These are phyloP conservation scores for Scaptomyza polygonia DNA, from an alignment of 2,888 invertebrate species.

Conservation along the genomic window DNA sequence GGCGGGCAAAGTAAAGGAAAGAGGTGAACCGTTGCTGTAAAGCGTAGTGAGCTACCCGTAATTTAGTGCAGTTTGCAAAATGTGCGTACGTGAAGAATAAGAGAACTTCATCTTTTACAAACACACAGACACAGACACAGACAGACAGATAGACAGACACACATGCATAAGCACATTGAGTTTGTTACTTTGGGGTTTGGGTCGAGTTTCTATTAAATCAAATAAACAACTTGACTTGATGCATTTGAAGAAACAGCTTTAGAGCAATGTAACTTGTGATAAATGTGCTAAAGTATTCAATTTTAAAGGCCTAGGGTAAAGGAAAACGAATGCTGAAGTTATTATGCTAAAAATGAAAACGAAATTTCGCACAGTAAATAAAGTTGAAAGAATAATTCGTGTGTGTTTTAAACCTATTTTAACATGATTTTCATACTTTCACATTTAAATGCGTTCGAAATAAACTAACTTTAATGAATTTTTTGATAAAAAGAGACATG, in stretches of 20 bases:
- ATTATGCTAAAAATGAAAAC: background rate
- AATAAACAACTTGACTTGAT: slow-evolving; percentile 41
- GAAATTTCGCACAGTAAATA: background rate
- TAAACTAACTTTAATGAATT: no score
- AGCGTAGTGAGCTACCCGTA: slow-evolving; percentile 57
- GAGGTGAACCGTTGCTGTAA: slow-evolving; percentile 1
- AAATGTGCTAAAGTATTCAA: slow-evolving; percentile 5
- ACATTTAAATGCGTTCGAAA: no score
- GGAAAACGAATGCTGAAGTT: background rate
- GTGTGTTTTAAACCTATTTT: no score
- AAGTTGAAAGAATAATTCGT: no score
- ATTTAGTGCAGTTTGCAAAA: slow-evolving; percentile 76
- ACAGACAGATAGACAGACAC: slow-evolving; percentile 2
- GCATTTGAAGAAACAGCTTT: slow-evolving; percentile 27
- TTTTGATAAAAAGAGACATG: no score
- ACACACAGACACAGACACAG: background rate
- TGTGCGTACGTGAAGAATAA: slow-evolving; percentile 69
- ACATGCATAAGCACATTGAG: slow-evolving; percentile 1
- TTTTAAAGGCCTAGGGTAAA: background rate
- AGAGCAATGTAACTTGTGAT: background rate
- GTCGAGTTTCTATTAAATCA: slow-evolving; percentile 51
- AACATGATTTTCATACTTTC: no score
- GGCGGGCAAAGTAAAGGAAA: slow-evolving; percentile 3
- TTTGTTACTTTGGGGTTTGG: slow-evolving; percentile 27
- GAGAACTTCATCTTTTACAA: slow-evolving; percentile 14